phyloP scores from a whole-genome alignment of 2,113 vertebrate species.

The Gymnocephalus cernua region DNA sequence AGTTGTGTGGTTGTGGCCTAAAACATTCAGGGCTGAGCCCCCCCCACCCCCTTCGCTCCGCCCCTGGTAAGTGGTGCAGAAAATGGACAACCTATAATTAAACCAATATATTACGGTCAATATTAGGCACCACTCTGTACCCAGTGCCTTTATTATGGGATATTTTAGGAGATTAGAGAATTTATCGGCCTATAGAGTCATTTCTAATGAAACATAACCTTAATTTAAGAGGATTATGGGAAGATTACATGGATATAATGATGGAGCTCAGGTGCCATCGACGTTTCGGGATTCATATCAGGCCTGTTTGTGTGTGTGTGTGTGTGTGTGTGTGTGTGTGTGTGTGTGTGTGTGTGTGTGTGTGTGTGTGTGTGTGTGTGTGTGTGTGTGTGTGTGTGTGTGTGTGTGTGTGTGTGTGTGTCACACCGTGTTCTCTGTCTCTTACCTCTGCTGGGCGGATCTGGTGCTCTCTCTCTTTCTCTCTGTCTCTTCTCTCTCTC shows the following conservation, averaged over 20 bases:
- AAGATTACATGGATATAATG: neutral
- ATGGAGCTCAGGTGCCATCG: slow-evolving; percentile 29
- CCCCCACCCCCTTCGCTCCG: too few relatives aligned
- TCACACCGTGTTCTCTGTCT: neutral
- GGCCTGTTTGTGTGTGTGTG: slow-evolving; percentile 4
- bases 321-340: slow-evolving; percentile 6
- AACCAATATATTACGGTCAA: neutral
- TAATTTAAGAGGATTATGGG: neutral
- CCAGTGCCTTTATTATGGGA: neutral
- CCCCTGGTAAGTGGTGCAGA: too few relatives aligned
- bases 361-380: neutral
- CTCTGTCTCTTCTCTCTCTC: slow-evolving; percentile 14
- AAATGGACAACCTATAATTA: too few relatives aligned
- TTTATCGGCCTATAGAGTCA: neutral
- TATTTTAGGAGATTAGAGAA: neutral
- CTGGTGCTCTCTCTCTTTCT: slow-evolving; percentile 11
- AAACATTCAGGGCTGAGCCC: too few relatives aligned
- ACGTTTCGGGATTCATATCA: slow-evolving; percentile 15
- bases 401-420: slow-evolving; percentile 10
- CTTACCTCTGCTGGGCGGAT: slow-evolving; percentile 72
- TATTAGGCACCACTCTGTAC: neutral
- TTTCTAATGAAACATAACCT: neutral
- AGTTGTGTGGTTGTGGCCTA: too few relatives aligned
- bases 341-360: neutral
- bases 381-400: neutral